These are phyloP conservation scores for Engraulis encrasicolus DNA, from an alignment of 2,113 vertebrate genomes.

Conservation along the genomic window DNA sequence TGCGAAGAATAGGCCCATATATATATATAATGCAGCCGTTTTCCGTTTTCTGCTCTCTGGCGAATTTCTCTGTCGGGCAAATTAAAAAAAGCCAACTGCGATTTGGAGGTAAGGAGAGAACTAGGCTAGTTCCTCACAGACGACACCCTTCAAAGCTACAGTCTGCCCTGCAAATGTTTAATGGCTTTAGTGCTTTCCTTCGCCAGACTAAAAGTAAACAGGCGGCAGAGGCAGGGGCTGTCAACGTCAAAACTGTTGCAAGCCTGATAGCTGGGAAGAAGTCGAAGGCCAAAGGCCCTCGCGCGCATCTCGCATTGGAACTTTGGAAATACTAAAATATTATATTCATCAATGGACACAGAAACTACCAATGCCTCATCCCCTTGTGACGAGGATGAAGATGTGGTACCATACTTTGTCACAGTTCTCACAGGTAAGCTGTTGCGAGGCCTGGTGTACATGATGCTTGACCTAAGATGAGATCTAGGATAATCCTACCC, in stretches of 20 bases:
- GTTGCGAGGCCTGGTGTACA: neutral
- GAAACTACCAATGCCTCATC: no score
- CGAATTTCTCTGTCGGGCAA: conserved; percentile 14
- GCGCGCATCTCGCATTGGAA: neutral
- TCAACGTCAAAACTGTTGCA: conserved; percentile 47
- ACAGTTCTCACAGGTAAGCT: neutral
- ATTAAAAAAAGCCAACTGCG: conserved; percentile 8
- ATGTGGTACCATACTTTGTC: neutral
- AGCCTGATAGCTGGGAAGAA: neutral
- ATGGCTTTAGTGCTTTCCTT: conserved; percentile 37
- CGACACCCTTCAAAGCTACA: conserved; percentile 21
- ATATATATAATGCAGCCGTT: conserved; percentile 10
- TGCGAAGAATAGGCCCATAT: conserved; percentile 28
- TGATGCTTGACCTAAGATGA: neutral
- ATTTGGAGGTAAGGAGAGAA: conserved; percentile 8
- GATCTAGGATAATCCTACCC: neutral
- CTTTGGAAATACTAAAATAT: neutral
- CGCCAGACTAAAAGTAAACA: conserved; percentile 52
- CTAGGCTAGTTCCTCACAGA: neutral
- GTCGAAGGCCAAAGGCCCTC: conserved; percentile 32
- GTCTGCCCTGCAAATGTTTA: conserved; percentile 26
- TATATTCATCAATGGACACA: no score
- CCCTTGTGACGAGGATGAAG: neutral
- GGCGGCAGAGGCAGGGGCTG: conserved; percentile 25
- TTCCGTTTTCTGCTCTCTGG: neutral